Percentiles rank a stretch among this genome's conserved stretches.
These are phyloP conservation scores for Epistrophe eligans DNA, from an alignment of 2,888 invertebrate species.

Conservation along the genomic window DNA sequence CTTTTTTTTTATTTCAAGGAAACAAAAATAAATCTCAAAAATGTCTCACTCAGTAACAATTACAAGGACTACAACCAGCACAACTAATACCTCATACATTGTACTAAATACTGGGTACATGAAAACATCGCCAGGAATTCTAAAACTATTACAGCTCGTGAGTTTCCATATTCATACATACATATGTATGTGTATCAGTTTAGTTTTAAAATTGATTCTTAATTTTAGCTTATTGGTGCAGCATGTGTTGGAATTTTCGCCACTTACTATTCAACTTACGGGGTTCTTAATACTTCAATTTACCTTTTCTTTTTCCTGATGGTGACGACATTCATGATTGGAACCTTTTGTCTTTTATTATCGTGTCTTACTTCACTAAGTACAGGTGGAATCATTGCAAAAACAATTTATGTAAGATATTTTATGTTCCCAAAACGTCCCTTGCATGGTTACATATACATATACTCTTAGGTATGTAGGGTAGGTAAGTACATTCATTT, in stretches of 20 bases:
- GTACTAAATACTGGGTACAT: slow-evolving; percentile 93
- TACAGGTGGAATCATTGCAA: slow-evolving; percentile 92
- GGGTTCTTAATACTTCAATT: slow-evolving; percentile 79
- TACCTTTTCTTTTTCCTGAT: slow-evolving; percentile 90
- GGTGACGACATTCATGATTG: slow-evolving; percentile 90
- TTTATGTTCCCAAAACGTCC: background rate
- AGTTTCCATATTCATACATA: too few relatives aligned
- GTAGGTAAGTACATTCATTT: background rate
- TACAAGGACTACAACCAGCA: slow-evolving; percentile 93
- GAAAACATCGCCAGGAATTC: slow-evolving; percentile 90
- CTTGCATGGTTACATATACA: background rate
- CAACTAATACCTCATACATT: slow-evolving; percentile 90
- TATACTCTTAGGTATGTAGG: too few relatives aligned
- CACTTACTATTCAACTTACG: slow-evolving; percentile 84
- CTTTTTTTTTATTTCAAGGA: slow-evolving; percentile 43
- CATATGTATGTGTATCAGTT: too few relatives aligned
- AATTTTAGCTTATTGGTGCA: slow-evolving; percentile 88
- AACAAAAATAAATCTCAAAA: slow-evolving; percentile 79
- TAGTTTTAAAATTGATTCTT: background rate
- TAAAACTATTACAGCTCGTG: slow-evolving; percentile 93
- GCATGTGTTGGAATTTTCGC: slow-evolving; percentile 89
- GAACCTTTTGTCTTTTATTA: slow-evolving; percentile 90
- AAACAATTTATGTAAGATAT: slow-evolving; percentile 85
- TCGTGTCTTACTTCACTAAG: slow-evolving; percentile 91
- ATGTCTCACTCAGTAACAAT: slow-evolving; percentile 96